These are phyloP conservation scores for Pipra filicauda DNA, from an alignment of 2,113 vertebrate species.

Conservation along the genomic window DNA sequence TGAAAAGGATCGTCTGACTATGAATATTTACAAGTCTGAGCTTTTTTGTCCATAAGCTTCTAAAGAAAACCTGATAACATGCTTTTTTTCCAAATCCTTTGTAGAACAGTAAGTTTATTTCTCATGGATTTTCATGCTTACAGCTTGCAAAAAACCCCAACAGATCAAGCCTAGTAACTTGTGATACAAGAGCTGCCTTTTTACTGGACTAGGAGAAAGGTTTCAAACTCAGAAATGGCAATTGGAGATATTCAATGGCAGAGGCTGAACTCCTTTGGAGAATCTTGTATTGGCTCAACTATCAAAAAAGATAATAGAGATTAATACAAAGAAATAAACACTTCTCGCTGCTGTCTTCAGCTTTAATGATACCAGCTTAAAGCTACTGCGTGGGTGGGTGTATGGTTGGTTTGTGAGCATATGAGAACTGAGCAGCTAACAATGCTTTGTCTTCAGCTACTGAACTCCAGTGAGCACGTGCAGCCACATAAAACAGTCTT, in stretches of 20 bases:
- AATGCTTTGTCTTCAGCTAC: neutral
- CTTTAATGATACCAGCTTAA: neutral
- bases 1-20: neutral
- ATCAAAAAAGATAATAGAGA: neutral
- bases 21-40: constrained; percentile 10
- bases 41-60: neutral
- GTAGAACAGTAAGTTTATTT: neutral
- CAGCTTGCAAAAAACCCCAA: neutral
- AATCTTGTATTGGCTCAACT: neutral
- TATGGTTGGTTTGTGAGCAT: neutral
- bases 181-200: neutral
- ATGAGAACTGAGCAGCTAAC: neutral
- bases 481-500: neutral
- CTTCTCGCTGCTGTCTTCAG: neutral
- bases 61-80: neutral
- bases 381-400: neutral
- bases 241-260: neutral
- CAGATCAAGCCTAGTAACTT: neutral
- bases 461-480: neutral
- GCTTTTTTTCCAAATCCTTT: neutral
- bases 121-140: neutral
- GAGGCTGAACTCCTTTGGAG: neutral
- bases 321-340: neutral
- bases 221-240: neutral
- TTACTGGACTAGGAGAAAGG: neutral